Percentiles rank a stretch among this genome's conserved stretches.
Evolutionary conservation across 2,888 invertebrate genomes (phyloP).

Genomic region (Heliconius erato): DNA sequence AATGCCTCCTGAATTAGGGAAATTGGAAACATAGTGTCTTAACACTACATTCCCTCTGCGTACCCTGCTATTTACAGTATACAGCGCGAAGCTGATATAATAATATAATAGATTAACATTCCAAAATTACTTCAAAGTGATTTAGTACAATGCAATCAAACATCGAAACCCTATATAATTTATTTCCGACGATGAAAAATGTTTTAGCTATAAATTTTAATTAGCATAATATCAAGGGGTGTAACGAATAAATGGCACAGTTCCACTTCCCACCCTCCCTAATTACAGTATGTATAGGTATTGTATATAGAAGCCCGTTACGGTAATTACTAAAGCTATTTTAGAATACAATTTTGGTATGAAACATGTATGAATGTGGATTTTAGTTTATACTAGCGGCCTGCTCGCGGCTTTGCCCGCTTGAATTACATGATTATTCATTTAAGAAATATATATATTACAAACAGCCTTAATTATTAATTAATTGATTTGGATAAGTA

Average conservation of each 20-base stretch:
- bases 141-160: slow-evolving; percentile 43
- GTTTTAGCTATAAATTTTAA: slow-evolving; percentile 49
- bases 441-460: too few species aligned
- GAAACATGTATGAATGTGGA: neutral
- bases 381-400: neutral
- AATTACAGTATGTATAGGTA: slow-evolving; percentile 34
- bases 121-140: slow-evolving; percentile 33
- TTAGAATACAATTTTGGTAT: slow-evolving; percentile 1
- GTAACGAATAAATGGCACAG: slow-evolving; percentile 43
- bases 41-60: too few species aligned
- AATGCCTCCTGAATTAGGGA: too few species aligned
- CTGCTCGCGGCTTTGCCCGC: too few species aligned
- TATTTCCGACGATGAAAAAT: slow-evolving; percentile 55
- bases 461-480: too few species aligned
- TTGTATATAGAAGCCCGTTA: slow-evolving; percentile 33
- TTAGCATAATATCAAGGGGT: slow-evolving; percentile 50
- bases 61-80: too few species aligned
- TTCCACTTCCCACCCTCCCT: slow-evolving; percentile 27
- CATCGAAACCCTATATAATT: slow-evolving; percentile 63
- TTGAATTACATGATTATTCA: too few species aligned
- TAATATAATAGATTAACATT: slow-evolving; percentile 34
- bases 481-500: too few species aligned
- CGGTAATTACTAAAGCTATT: slow-evolving; percentile 36
- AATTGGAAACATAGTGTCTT: too few species aligned
- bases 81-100: too few species aligned